phyloP scores from a whole-genome alignment of 1,140 invertebrate species.

The Cheumatopsyche charites region DNA sequence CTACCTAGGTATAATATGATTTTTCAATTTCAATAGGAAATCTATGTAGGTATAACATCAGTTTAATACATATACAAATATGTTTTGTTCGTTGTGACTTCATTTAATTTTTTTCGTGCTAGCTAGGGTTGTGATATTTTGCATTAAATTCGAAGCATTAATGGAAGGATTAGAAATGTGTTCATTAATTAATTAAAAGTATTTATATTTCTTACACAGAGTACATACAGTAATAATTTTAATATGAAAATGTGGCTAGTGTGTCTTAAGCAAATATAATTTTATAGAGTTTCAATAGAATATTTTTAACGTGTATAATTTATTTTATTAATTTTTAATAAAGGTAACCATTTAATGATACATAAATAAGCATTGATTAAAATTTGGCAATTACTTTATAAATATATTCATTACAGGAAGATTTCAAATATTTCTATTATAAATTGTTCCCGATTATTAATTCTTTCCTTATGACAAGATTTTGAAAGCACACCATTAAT shows the following conservation, averaged over 20 bases:
- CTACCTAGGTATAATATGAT: no score
- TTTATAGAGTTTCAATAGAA: not conserved
- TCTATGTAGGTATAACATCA: no score
- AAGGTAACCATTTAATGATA: not conserved
- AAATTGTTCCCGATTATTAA: slow-evolving; percentile 48
- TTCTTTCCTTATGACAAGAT: slow-evolving; percentile 29
- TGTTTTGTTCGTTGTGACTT: no score
- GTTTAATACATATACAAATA: no score
- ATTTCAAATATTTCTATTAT: slow-evolving; percentile 35
- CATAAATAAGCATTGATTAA: not conserved
- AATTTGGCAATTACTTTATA: slow-evolving; percentile 16
- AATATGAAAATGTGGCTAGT: not conserved
- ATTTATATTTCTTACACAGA: not conserved
- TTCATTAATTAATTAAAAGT: no score
- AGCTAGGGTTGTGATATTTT: no score
- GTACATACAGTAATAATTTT: not conserved
- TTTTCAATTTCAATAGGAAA: no score
- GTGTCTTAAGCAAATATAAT: slow-evolving; percentile 1
- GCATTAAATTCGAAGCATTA: no score
- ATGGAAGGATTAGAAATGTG: no score
- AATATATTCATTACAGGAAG: not conserved
- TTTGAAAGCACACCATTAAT: slow-evolving; percentile 13
- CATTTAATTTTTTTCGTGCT: no score
- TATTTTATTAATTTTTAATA: not conserved
- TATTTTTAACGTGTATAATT: not conserved